Conservation (phyloP, 2,888 invertebrate species). For the Drosophila pseudotakahashii region DNA sequence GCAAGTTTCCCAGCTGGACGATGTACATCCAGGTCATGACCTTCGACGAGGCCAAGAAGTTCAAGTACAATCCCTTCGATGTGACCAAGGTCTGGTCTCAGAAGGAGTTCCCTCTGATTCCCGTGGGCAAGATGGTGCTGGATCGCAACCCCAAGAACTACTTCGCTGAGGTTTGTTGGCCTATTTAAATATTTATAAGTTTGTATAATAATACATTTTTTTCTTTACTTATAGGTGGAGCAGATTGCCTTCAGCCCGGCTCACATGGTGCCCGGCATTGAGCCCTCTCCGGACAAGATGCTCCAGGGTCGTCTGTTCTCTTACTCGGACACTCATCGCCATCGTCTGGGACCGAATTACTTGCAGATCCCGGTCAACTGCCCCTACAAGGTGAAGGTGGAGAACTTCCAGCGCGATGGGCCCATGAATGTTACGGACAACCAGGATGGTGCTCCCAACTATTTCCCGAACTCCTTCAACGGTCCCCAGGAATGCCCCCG, state of each 20-base stretch:
- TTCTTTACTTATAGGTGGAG: conserved; percentile 87
- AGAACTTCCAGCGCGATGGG: conserved; percentile 96
- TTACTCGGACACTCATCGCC: conserved; percentile 96
- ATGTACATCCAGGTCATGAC: conserved; percentile 96
- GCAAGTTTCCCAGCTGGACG: conserved; percentile 91
- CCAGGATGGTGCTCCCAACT: conserved; percentile 96
- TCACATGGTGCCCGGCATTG: conserved; percentile 96
- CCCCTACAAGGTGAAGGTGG: conserved; percentile 89
- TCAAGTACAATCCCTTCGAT: conserved; percentile 96
- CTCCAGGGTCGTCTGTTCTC: conserved; percentile 94
- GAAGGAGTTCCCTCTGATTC: conserved; percentile 93
- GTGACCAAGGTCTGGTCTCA: conserved; percentile 97
- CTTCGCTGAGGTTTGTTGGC: conserved; percentile 88
- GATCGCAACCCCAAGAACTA: conserved; percentile 96
- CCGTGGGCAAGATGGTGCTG: conserved; percentile 93
- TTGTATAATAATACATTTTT: no score
- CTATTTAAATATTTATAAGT: no score
- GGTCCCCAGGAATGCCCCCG: conserved; percentile 91
- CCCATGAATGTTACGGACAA: conserved; percentile 90
- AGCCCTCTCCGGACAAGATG: conserved; percentile 97
- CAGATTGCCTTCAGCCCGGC: conserved; percentile 96
- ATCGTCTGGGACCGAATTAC: conserved; percentile 96
- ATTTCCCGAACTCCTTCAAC: conserved; percentile 97
- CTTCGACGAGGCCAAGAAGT: conserved; percentile 91
- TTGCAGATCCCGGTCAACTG: conserved; percentile 98